Evolutionary conservation across 2,888 invertebrate genomes (phyloP), one percentile per base, ranked within the genome.

Genomic region (Gonocerus acuteangulatus): DNA sequence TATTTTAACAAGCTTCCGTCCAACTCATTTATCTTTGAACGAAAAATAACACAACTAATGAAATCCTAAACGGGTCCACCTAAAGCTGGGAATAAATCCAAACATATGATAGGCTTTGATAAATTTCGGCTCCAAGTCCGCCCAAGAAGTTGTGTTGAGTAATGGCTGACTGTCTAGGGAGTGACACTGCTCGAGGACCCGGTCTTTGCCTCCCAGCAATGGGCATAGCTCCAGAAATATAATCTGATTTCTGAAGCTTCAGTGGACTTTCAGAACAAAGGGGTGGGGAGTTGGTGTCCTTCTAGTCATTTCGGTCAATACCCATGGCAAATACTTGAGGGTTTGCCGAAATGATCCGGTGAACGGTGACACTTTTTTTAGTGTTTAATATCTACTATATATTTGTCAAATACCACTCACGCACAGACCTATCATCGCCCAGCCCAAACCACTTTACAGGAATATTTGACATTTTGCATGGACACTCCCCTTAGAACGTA

Each of bases 1-100:
- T 39, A 39, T 39, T 39, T 39, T 39, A 39, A 39, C 39, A 39
- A 39, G 39, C 39, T 39, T n/a, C 39, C 39, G 39, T 39, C 39
- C 39, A 6, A 11, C 15, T 15, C 39, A 39, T 39, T 39, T 39
- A 39, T 39, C 39, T 39, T n/a, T 15, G 39, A n/a, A 9, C 39
- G 15, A 39, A 39, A 39, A 39, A 39, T 39, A 39, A 39, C 39
- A 39, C n/a, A 39, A 13, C 39, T 39, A 39, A 39, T 39, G 39
- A 39, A 39, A 39, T 39, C 39, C 39, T 39, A 39, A 39, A 39
- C 39, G 39, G 39, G 39, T 15, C 13, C n/a, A 39, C 39, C 13
- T 39, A 39, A 39, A 39, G 39, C 39, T 39, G n/a, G 39, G 39
- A 39, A 39, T 39, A 39, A 39, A 39, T 39, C 39, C 39, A 39